A percentile compares a stretch with the other conserved stretches of the same genome.
Evolutionary conservation across 2,797 vertebrate genomes (phyloP).

Genomic region (Phrynocephalus forsythii): DNA sequence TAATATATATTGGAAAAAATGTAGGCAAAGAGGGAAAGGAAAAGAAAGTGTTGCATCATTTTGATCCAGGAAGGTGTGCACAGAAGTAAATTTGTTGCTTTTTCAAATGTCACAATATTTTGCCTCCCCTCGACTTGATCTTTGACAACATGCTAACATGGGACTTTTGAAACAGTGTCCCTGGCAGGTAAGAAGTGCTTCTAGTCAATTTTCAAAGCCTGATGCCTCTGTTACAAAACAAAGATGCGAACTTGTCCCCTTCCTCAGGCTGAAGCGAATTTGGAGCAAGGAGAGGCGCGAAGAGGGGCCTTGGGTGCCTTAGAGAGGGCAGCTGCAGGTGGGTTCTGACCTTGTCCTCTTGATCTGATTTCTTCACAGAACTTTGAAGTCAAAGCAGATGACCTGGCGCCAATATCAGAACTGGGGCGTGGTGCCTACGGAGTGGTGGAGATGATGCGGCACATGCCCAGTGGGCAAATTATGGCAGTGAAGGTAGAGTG

Average conservation of each 20-base stretch:
- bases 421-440: conserved; percentile 96
- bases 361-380: conserved; percentile 80
- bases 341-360: fast-evolving
- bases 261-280: not conserved
- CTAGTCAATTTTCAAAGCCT: not conserved
- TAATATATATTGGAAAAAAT: too few species aligned
- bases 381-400: conserved; percentile 98
- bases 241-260: not conserved
- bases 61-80: too few species aligned
- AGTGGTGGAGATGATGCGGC: conserved; percentile 97
- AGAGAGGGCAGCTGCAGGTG: not conserved
- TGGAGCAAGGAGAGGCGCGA: not conserved
- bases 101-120: too few species aligned
- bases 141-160: too few species aligned
- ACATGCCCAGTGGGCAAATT: conserved; percentile 92
- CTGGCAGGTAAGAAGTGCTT: not conserved
- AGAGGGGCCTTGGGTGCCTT: not conserved
- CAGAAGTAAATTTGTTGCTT: too few species aligned
- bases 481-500: conserved; percentile 97
- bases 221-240: not conserved
- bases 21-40: too few species aligned
- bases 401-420: conserved; percentile 94
- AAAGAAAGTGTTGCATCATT: too few species aligned
- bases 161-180: too few species aligned
- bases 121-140: too few species aligned